Evolutionary conservation across 2,888 invertebrate genomes (phyloP).

Genomic region (Halictus quadricinctus): DNA sequence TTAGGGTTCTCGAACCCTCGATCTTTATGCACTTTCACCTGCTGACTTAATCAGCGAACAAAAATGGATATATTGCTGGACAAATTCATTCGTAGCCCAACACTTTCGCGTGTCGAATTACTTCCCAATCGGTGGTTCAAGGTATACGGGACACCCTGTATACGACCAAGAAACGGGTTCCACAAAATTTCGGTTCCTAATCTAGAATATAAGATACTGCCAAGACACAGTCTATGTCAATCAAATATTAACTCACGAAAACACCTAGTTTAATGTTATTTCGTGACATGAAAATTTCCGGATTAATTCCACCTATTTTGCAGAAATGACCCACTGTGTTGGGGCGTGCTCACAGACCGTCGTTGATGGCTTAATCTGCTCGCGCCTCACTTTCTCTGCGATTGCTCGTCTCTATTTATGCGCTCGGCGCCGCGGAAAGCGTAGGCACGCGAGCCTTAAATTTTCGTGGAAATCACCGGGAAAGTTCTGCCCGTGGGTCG

Average conservation of each 20-base stretch:
- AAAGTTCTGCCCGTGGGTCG: slow-evolving; percentile 6
- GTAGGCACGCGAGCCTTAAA: slow-evolving; percentile 27
- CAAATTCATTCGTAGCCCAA: too few relatives aligned
- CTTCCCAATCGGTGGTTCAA: too few relatives aligned
- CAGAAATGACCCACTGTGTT: background rate
- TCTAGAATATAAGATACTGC: too few relatives aligned
- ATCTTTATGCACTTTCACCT: background rate
- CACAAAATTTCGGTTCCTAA: too few relatives aligned
- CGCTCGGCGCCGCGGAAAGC: background rate
- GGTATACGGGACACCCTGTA: too few relatives aligned
- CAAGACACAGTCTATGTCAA: background rate
- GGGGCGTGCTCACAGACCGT: background rate
- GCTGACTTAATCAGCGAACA: too few relatives aligned
- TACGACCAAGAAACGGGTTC: too few relatives aligned
- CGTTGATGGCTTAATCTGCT: background rate
- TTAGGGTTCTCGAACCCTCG: background rate
- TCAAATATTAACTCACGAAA: background rate
- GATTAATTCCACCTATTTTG: background rate
- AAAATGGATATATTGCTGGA: too few relatives aligned
- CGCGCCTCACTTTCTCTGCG: background rate
- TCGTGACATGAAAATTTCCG: background rate
- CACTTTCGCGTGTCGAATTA: too few relatives aligned
- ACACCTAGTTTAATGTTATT: background rate
- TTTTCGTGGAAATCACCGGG: slow-evolving; percentile 36
- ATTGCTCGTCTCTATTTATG: slow-evolving; percentile 2